Percentiles rank a stretch among this genome's conserved stretches.
Evolutionary conservation across 2,888 invertebrate species (phyloP).

Genomic region (Meandrusa payeni): DNA sequence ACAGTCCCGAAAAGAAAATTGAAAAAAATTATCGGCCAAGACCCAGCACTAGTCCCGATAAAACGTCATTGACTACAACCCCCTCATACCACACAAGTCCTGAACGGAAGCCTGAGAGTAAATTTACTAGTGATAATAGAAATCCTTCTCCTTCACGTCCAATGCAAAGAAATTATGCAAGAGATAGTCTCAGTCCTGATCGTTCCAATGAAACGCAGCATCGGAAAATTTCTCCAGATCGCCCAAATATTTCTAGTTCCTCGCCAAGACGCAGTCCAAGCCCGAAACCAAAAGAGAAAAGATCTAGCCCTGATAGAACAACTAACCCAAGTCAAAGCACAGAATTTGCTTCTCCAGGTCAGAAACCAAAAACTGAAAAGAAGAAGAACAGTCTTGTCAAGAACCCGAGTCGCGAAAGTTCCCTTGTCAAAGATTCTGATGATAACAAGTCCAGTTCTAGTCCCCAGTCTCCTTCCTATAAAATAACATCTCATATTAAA

Average conservation of each 20-base stretch:
- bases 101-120: slow-evolving; percentile 32
- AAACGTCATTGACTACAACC: slow-evolving; percentile 36
- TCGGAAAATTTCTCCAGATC: slow-evolving; percentile 29
- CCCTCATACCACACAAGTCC: slow-evolving; percentile 44
- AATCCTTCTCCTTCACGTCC: slow-evolving; percentile 30
- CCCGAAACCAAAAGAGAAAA: slow-evolving; percentile 41
- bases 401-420: not conserved
- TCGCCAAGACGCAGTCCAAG: slow-evolving; percentile 25
- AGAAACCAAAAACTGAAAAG: not conserved
- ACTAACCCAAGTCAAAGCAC: slow-evolving; percentile 8
- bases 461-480: slow-evolving; percentile 6
- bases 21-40: slow-evolving; percentile 40
- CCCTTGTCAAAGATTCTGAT: slow-evolving; percentile 6
- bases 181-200: slow-evolving; percentile 40
- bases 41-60: slow-evolving; percentile 56
- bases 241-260: slow-evolving; percentile 19
- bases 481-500: too few species aligned
- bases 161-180: slow-evolving; percentile 26
- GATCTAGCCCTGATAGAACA: slow-evolving; percentile 40
- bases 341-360: not conserved
- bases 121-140: slow-evolving; percentile 28
- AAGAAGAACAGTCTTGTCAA: not conserved
- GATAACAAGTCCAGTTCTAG: slow-evolving; percentile 7
- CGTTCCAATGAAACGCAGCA: slow-evolving; percentile 29
- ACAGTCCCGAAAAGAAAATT: slow-evolving; percentile 53